Conservation (phyloP, 2,797 vertebrate species). For the Acrocephalus scirpaceus region DNA sequence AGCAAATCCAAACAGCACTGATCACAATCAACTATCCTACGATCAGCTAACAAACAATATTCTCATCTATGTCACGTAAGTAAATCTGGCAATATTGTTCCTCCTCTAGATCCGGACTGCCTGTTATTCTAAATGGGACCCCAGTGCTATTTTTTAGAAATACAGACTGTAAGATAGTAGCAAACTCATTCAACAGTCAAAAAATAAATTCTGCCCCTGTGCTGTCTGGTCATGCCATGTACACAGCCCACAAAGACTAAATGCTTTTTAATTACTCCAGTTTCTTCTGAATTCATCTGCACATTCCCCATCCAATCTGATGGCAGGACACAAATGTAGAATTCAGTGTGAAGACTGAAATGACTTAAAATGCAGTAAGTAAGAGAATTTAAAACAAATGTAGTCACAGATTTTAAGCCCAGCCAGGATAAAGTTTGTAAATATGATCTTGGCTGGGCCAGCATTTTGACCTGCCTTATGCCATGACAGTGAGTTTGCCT, state of each 20-base stretch:
- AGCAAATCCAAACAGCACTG: not conserved
- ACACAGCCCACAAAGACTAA: not conserved
- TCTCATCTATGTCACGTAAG: not conserved
- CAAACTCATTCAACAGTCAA: not conserved
- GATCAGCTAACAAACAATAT: not conserved
- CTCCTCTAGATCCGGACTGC: not conserved
- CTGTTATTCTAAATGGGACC: not conserved
- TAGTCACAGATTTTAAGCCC: not conserved
- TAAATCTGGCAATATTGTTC: not conserved
- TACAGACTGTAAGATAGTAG: not conserved
- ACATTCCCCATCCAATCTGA: not conserved
- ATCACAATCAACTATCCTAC: not conserved
- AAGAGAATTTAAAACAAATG: not conserved
- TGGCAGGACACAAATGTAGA: not conserved
- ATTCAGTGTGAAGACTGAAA: not conserved
- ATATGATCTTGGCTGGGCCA: not conserved
- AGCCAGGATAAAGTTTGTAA: not conserved
- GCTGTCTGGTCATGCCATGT: not conserved
- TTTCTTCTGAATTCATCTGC: not conserved
- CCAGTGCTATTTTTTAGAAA: not conserved
- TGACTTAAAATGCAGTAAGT: not conserved
- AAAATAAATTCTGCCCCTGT: not conserved
- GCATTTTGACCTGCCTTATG: not conserved
- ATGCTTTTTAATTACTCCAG: not conserved
- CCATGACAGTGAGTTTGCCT: not conserved